phyloP scores from a whole-genome alignment of 2,113 vertebrate species.

The Rhineura floridana region DNA sequence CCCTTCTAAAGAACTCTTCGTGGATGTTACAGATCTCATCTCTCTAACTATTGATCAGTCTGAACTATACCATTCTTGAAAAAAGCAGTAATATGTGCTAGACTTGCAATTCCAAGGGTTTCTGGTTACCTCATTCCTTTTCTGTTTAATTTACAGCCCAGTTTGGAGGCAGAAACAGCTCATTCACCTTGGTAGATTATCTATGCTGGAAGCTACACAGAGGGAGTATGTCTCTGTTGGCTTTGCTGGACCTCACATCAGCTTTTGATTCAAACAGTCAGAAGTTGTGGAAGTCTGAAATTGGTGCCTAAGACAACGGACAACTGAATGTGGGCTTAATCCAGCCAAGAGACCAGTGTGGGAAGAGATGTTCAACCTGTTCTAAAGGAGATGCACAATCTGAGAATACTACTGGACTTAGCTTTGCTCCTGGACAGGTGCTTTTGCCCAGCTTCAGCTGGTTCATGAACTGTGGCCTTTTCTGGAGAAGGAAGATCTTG shows the following conservation, averaged over 20 bases:
- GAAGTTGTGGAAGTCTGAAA: no score
- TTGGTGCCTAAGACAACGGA: no score
- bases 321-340: no score
- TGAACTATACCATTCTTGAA: background rate
- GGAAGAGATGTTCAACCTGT: no score
- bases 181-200: background rate
- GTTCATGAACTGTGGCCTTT: background rate
- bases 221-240: background rate
- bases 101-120: background rate
- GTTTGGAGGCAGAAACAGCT: background rate
- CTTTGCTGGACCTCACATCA: background rate
- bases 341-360: no score
- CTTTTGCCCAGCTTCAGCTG: background rate
- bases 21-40: background rate
- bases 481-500: background rate
- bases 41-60: background rate
- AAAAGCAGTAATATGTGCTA: background rate
- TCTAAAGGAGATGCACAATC: no score
- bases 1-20: background rate
- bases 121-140: background rate
- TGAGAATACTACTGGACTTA: background rate
- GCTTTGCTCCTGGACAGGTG: background rate
- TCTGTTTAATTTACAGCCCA: background rate
- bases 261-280: background rate
- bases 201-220: background rate